These are phyloP conservation scores for Geotrupes spiniger DNA, from an alignment of 2,888 invertebrate species.

Conservation along the genomic window DNA sequence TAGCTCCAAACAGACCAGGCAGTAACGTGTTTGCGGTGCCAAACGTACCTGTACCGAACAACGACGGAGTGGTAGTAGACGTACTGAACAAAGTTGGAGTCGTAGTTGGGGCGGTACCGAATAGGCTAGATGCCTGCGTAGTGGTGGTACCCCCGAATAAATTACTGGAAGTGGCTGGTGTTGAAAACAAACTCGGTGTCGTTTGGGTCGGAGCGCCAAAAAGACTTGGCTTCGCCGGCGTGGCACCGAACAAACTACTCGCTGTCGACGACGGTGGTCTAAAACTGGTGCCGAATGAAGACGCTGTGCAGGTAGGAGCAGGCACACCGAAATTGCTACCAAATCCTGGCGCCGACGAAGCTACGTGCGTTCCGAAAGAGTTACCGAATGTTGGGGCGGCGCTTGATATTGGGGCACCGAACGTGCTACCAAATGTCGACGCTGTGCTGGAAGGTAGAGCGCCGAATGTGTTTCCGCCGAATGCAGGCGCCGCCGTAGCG, in stretches of 20 bases:
- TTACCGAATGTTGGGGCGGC: conserved; percentile 35
- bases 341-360: conserved; percentile 45
- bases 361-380: conserved; percentile 33
- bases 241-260: conserved; percentile 24
- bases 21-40: conserved; percentile 36
- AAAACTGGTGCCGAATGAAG: conserved; percentile 35
- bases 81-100: conserved; percentile 51
- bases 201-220: conserved; percentile 49
- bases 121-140: conserved; percentile 29
- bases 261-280: conserved; percentile 31
- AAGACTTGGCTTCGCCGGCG: conserved; percentile 46
- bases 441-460: conserved; percentile 39
- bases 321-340: conserved; percentile 46
- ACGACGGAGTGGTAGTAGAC: conserved; percentile 40
- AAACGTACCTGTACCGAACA: conserved; percentile 49
- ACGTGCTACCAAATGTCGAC: conserved; percentile 53
- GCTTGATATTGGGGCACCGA: conserved; percentile 40
- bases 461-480: conserved; percentile 46
- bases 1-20: conserved; percentile 21
- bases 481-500: conserved; percentile 19
- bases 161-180: conserved; percentile 29
- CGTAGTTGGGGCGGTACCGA: conserved; percentile 37
- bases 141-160: conserved; percentile 39
- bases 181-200: conserved; percentile 35
- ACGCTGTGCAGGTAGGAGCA: conserved; percentile 29